These are phyloP conservation scores for Latrodectus elegans DNA, from an alignment of 2,888 invertebrate genomes.

Conservation along the genomic window DNA sequence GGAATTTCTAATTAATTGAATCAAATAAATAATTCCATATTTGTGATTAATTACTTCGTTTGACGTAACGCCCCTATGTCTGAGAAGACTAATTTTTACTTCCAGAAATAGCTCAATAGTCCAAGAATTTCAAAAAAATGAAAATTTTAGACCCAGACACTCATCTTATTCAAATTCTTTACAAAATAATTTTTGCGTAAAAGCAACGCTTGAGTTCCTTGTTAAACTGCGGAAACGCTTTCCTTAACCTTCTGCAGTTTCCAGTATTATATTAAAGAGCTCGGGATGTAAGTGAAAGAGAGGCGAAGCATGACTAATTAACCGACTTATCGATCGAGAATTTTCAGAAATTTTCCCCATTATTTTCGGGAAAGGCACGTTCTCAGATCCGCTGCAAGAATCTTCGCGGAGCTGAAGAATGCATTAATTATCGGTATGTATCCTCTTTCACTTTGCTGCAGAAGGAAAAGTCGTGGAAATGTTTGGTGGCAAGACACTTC, in stretches of 20 bases:
- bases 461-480: not conserved
- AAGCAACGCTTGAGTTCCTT: too few relatives aligned
- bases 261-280: conserved; percentile 8
- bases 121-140: too few relatives aligned
- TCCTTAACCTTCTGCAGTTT: not conserved
- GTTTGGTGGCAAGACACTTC: not conserved
- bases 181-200: too few relatives aligned
- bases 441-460: not conserved
- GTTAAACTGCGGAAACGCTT: too few relatives aligned
- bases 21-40: too few relatives aligned
- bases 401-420: not conserved
- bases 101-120: too few relatives aligned
- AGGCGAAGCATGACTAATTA: conserved; percentile 24
- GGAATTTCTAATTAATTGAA: too few relatives aligned
- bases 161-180: too few relatives aligned
- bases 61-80: too few relatives aligned
- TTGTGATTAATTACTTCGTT: too few relatives aligned
- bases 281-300: conserved; percentile 4
- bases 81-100: too few relatives aligned
- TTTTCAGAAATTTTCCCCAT: not conserved
- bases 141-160: too few relatives aligned
- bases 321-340: conserved; percentile 5
- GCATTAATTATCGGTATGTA: conserved; percentile 18
- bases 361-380: not conserved
- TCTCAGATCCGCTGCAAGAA: not conserved